Base-by-base conservation (phyloP, 2,888 invertebrate genomes). In the Pocota personata region DNA sequence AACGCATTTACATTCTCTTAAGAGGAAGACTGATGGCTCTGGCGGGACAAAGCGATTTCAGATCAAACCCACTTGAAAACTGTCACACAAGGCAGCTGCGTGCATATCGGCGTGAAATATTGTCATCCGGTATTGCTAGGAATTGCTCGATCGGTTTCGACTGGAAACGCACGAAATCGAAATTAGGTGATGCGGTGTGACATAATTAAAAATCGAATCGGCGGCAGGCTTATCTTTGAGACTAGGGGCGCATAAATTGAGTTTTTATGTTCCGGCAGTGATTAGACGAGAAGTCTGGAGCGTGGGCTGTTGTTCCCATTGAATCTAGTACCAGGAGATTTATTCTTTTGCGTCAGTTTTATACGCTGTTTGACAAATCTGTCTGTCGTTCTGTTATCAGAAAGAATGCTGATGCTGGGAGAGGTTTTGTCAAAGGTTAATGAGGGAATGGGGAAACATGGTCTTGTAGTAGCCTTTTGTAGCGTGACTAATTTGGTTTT, bases 111-210 rank as follows among this genome's bases (percentile, higher is more conserved):
- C 43, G 71, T 84, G 71, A 84, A 75, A 84, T 71, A 84, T 75
- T 58, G 79, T 71, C 80, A 58, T 69, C 48, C 67, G 27, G 76
- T 76, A 71, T 80, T 46, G 75, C 67, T 57, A 35, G 27, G 37
- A 46, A 64, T 76, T 40, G 52, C 32, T 43, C 62, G 32, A 52
- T 50, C 48, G 55, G 43, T 60, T 14, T 8, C 43, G 43, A 27
- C 40, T 19, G 19, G 52, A 24, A 52, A 67, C 46, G 64, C 62
- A 76, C 55, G 48, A 62, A 82, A 48, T 46, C 52, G 50, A 21
- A 67, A 73, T 72, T 58, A 75, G 55, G 62, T 79, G 83, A 79
- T 69, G 75, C 64, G 30, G 69, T 75, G 79, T 69, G 75, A 76
- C 79, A 71, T 75, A 84, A 80, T 75, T 79, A 84, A 75, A 57